phyloP scores from a whole-genome alignment of 1,140 invertebrate genomes.

The Halesus radiatus region DNA sequence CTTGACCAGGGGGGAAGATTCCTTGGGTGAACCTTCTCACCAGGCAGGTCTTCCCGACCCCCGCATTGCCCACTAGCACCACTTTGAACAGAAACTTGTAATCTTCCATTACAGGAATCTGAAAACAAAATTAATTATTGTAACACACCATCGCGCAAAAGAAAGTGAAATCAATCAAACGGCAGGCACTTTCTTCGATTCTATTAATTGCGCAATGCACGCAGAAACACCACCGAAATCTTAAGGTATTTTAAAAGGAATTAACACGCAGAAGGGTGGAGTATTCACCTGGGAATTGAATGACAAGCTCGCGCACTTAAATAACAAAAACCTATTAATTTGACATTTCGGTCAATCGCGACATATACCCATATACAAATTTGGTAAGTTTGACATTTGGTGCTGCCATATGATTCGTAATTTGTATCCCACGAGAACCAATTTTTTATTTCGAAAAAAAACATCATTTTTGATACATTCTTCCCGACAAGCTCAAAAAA shows the following conservation, averaged over 20 bases:
- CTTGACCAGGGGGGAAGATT: constrained; percentile 95
- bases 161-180: constrained; percentile 54
- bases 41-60: constrained; percentile 95
- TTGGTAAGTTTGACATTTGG: constrained; percentile 55
- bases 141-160: constrained; percentile 33
- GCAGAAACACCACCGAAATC: not conserved
- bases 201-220: constrained; percentile 23
- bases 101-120: constrained; percentile 85
- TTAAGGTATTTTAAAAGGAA: not conserved
- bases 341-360: constrained; percentile 46
- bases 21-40: constrained; percentile 93
- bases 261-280: not conserved
- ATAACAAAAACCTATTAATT: constrained; percentile 45
- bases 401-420: constrained; percentile 34
- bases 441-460: too few relatives aligned
- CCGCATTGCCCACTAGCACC: constrained; percentile 94
- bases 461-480: too few relatives aligned
- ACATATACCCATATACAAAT: constrained; percentile 35
- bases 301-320: constrained; percentile 23
- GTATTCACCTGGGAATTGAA: constrained; percentile 38
- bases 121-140: constrained; percentile 43
- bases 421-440: constrained; percentile 8
- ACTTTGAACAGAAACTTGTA: constrained; percentile 99
- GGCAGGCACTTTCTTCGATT: constrained; percentile 46
- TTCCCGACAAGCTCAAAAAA: too few relatives aligned